Evolutionary conservation across 2,113 vertebrate genomes (phyloP), one percentile per base, ranked within the genome.

Genomic region (Mystacornis crossleyi): DNA sequence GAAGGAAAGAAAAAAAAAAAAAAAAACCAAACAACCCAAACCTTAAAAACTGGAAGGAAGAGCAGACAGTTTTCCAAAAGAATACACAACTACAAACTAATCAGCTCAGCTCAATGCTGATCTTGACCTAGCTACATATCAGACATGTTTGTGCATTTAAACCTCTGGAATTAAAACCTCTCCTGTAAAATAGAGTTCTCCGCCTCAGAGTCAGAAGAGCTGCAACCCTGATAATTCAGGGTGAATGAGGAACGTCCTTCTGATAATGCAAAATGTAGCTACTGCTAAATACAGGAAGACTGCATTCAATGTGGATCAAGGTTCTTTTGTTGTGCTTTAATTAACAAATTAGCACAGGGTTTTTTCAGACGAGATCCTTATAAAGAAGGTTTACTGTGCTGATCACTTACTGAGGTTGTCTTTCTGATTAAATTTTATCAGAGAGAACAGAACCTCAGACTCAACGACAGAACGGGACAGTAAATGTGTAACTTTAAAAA

Each of bases 401-500:
- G 29, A 40, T 31, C 3, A 1, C 51, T 86, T 86, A 47, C 66
- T 78, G 64, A 75, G 53, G 54, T 82, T 48, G 54, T 80, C 89
- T 60, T 18, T 25, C 89, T 92, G 86, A 88, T 86, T 70, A 94
- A 89, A 81, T 93, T 94, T 92, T 92, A 79, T 74, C 88, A 81
- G 72, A 74, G 75, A 40, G 23, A 78, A 81, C 69, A 89, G 64
- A 92, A 81, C 8, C 26, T 82, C 75, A 67, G 61, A 64, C 36
- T 75, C 70, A 54, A 95, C 84, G 92, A 79, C 67, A 95, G 93
- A 94, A 90, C 69, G 48, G 17, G 8, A 90, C 34, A 57, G 94
- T 96, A 96, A 97, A 95, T 81, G 91, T 93, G 61, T 93, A 96
- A 96, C 77, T 91, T 94, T 34, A 85, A 86, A 96, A 97, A 93